Evolutionary conservation across 2,113 vertebrate species (phyloP).

Genomic region (Antechinus stuartii): DNA sequence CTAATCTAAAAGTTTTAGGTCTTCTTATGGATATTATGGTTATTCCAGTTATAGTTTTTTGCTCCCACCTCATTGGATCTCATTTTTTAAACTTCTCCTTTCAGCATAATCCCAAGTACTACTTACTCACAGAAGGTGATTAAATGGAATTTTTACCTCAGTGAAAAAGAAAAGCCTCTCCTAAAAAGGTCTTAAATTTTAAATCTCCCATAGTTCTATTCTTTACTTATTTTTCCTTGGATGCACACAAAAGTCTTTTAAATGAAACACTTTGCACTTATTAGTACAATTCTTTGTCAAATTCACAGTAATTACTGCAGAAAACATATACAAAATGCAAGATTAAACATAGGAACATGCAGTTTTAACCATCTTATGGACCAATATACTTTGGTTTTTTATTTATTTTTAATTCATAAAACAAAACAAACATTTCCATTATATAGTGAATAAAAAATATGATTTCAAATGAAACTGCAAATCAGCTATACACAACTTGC

Average conservation of each 20-base stretch:
- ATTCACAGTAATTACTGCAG: neutral
- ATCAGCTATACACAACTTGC: no score
- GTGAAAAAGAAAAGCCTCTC: neutral
- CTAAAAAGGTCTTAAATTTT: neutral
- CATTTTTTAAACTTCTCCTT: neutral
- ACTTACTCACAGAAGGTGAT: neutral
- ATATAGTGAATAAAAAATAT: no score
- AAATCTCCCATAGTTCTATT: neutral
- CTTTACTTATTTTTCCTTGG: neutral
- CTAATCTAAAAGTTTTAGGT: neutral
- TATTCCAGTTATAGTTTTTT: neutral
- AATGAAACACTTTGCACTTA: neutral
- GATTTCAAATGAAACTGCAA: no score
- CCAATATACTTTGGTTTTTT: neutral
- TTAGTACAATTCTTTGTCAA: neutral
- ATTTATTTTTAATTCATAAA: no score
- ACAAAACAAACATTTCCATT: no score
- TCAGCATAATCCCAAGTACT: neutral
- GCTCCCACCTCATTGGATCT: neutral
- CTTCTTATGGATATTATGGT: neutral
- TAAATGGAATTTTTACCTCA: neutral
- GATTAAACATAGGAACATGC: neutral
- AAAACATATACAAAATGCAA: neutral
- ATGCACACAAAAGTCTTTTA: neutral
- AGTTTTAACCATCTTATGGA: neutral